Evolutionary conservation across 2,888 invertebrate genomes (phyloP).

Genomic region (Matsumyia berberina): DNA sequence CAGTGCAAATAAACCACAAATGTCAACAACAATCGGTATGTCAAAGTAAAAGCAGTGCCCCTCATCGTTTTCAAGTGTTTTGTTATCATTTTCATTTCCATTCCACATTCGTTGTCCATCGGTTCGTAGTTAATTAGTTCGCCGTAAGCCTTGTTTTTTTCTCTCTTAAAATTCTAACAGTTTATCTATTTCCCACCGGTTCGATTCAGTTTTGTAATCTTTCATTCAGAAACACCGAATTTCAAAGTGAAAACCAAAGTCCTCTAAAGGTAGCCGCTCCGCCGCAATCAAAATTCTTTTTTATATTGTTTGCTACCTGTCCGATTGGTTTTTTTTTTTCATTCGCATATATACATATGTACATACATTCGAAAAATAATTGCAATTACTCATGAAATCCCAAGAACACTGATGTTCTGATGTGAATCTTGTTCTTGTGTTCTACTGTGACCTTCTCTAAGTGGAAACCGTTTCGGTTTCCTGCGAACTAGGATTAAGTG

Average conservation of each 20-base stretch:
- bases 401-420: neutral
- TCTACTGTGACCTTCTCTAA: constrained; percentile 17
- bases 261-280: no score
- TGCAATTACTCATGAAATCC: constrained; percentile 31
- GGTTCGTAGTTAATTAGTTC: constrained; percentile 1
- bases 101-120: constrained; percentile 6
- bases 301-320: constrained; percentile 40
- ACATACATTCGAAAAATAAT: constrained; percentile 8
- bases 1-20: neutral
- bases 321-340: constrained; percentile 33
- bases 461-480: constrained; percentile 2
- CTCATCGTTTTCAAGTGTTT: constrained; percentile 40
- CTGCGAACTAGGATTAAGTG: constrained; percentile 27
- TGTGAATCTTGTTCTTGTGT: neutral
- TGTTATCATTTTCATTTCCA: constrained; percentile 60
- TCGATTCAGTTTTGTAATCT: neutral
- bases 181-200: constrained; percentile 5
- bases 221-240: neutral
- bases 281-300: neutral
- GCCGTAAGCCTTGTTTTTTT: neutral
- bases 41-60: constrained; percentile 39
- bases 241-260: neutral
- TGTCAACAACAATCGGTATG: constrained; percentile 34
- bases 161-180: neutral
- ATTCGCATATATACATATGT: neutral